Evolutionary conservation across 2,888 invertebrate genomes (phyloP).

Genomic region (Gymnosoma rotundatum): DNA sequence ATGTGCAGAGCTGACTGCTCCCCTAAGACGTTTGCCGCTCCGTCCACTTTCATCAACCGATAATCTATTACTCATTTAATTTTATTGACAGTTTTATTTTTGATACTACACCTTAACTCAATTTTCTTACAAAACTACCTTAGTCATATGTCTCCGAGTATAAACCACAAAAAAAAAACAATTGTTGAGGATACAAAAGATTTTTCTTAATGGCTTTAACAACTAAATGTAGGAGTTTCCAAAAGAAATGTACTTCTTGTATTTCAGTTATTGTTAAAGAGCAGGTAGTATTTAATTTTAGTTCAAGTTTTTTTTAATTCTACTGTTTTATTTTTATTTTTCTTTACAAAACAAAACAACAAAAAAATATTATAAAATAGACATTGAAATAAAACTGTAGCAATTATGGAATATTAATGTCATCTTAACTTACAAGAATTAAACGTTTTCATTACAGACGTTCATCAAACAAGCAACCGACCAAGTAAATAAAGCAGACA

Average conservation of each 20-base stretch:
- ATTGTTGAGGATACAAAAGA: conserved; percentile 46
- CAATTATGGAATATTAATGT: conserved; percentile 69
- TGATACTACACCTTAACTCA: too few species aligned
- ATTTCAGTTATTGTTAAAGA: conserved; percentile 9
- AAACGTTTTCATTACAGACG: conserved; percentile 72
- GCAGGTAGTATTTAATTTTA: conserved; percentile 16
- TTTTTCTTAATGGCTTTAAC: conserved; percentile 50
- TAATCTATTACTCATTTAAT: too few species aligned
- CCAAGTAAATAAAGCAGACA: conserved; percentile 44
- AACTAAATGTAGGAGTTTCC: conserved; percentile 36
- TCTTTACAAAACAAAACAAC: conserved; percentile 38
- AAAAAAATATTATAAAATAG: conserved; percentile 2
- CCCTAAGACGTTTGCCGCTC: too few species aligned
- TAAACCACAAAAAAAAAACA: conserved; percentile 53
- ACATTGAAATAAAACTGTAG: conserved; percentile 39
- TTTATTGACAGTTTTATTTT: too few species aligned
- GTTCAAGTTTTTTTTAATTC: conserved; percentile 6
- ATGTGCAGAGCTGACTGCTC: too few species aligned
- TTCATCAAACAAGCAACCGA: conserved; percentile 50
- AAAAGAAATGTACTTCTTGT: conserved; percentile 20
- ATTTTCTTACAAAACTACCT: neutral
- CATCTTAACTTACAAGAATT: conserved; percentile 72
- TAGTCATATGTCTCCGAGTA: conserved; percentile 14
- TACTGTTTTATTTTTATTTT: neutral
- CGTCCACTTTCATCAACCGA: too few species aligned